Conservation (phyloP, 2,113 vertebrate genomes). For the Platichthys stellatus region DNA sequence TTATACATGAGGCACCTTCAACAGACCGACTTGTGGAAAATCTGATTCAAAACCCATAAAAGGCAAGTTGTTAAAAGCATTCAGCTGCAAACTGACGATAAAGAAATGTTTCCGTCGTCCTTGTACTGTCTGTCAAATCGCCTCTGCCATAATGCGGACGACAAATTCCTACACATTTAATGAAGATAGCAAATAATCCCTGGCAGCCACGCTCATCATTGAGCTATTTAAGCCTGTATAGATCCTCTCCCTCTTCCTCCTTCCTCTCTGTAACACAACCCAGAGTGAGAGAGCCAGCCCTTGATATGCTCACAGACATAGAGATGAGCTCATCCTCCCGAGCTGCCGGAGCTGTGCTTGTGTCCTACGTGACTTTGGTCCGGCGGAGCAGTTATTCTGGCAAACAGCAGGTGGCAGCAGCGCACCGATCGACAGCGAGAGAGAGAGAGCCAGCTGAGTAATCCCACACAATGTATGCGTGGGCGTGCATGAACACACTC, state of each 20-base stretch:
- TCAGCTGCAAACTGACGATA: neutral
- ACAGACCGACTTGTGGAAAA: conserved; percentile 2
- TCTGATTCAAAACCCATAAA: conserved; percentile 14
- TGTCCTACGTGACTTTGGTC: conserved; percentile 74
- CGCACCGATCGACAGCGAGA: conserved; percentile 8
- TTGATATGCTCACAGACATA: conserved; percentile 60
- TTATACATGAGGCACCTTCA: neutral
- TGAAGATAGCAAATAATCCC: conserved; percentile 51
- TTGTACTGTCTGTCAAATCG: conserved; percentile 27
- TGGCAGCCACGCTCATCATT: conserved; percentile 21
- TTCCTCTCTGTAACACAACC: conserved; percentile 33
- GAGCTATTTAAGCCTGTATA: conserved; percentile 39
- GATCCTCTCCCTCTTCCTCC: conserved; percentile 22
- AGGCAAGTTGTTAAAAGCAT: neutral
- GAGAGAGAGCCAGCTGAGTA: neutral
- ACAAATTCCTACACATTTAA: conserved; percentile 45
- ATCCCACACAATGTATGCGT: conserved; percentile 3
- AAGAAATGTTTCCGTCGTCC: neutral
- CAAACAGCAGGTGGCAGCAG: conserved; percentile 77
- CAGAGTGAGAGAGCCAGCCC: conserved; percentile 40
- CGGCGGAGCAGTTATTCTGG: conserved; percentile 18
- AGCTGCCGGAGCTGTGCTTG: conserved; percentile 60
- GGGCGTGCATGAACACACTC: conserved; percentile 26
- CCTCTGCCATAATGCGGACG: conserved; percentile 3
- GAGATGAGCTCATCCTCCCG: conserved; percentile 73